Evolutionary conservation across 2,888 invertebrate species (phyloP), one percentile per base, ranked within the genome.

Genomic region (Tetrapedia diversipes): DNA sequence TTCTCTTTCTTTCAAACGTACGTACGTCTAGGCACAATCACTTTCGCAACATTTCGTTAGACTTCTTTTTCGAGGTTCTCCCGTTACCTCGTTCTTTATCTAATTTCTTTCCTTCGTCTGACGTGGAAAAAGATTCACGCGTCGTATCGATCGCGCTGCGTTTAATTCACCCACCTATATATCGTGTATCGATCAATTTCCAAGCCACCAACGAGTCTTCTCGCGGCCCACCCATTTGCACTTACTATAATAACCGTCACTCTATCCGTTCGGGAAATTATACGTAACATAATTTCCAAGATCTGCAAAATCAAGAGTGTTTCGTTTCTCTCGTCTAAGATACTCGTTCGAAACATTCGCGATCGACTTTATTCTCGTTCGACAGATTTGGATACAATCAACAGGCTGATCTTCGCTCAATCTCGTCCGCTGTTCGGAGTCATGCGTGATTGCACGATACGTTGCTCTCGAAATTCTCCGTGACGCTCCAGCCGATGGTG

Each of bases 1-100:
- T 51, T 51, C 10, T 39, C 34, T 37, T 57, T 41, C n/a, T 37
- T 47, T 43, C 63, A 59, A 77, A 60, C 69, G 39, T 70, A 60
- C 69, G 39, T 70, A 73, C 19, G 47, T 84, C 75, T 81, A 82
- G 85, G 85, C 84, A 85, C 84, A 80, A 82, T 79, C 83, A 85
- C 83, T 85, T 85, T 83, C 82, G 70, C 75, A 79, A 74, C 77
- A 65, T 79, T 70, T 75, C 53, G 27, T 67, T 51, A 39, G 70
- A 67, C 47, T 32, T 22, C 53, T 51, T 27, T 59, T 37, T 32
- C 24, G 39, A 47, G 19, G 43, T 4, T 60, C 14, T n/a, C 14
- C n/a, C n/a, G 22, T 32, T 47, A 29, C 49, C 43, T 41, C 51
- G 14, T 29, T 10, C 29, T 27, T 51, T 63, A 32, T 53, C 19